Evolutionary conservation across 2,888 invertebrate genomes (phyloP), one percentile per base, ranked within the genome.

Genomic region (Ectemnius lituratus): DNA sequence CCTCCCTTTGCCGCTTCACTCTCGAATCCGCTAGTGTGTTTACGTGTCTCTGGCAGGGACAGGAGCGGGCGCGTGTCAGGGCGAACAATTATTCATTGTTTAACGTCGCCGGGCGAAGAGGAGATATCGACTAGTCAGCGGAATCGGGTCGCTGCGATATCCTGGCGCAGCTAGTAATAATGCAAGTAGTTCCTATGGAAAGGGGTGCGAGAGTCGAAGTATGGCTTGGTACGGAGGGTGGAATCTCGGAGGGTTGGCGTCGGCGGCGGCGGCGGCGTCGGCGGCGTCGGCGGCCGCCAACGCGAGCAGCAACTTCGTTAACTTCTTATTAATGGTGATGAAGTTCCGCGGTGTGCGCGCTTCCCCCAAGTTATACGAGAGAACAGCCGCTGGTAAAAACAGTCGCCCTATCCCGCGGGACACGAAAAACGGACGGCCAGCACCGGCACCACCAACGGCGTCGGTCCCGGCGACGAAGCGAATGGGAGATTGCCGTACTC

Each of bases 291-390:
- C 67, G 66, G 66, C n/a, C 52, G n/a, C 52, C 52, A 52, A 14
- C 52, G n/a, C 52, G 67, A 71, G 75, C 37, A 69, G 76, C 67
- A 82, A 81, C 79, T 85, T 85, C 80, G 77, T 84, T 84, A 85
- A 84, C 76, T 85, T 86, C 78, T 84, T 82, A 84, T 84, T 86
- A 84, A 85, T 81, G 84, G 76, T 72, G 81, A 80, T 76, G 78
- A 77, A 76, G 79, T 75, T 78, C 62, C 73, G 70, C 37, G 37
- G 37, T 23, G 23, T 23, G 23, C 23, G 23, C 37, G 37, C 37
- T 1, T 6, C 66, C 59, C 47, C 65, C 67, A 59, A 74, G 60
- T 72, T 76, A 70, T 62, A 67, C 68, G 47, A 8, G 11, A 11
- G 11, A 37, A 37, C 8, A 8, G 11, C 3, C 52, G 67, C 67